Evolutionary conservation across 2,113 vertebrate genomes (phyloP).

Genomic region (Noctilio leporinus): DNA sequence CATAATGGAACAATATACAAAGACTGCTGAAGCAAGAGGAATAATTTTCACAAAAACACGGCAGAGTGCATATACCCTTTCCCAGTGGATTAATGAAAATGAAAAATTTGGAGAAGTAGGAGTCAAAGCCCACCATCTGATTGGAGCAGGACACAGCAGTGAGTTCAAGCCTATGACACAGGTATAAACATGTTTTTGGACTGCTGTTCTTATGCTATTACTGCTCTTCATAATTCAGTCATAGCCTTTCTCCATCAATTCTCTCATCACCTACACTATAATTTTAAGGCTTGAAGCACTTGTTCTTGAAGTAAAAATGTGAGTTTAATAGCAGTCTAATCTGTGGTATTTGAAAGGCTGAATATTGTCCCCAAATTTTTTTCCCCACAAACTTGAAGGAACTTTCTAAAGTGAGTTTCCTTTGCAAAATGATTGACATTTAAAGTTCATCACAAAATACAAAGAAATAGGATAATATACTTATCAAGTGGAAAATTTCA

Average conservation of each 20-base stretch:
- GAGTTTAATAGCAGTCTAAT: background rate
- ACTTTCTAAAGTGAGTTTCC: background rate
- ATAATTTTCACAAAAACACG: constrained; percentile 97
- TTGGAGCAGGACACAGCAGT: constrained; percentile 92
- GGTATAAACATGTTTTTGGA: constrained; percentile 69
- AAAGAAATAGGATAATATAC: background rate
- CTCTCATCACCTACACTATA: background rate
- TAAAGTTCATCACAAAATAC: background rate
- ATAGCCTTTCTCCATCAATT: background rate
- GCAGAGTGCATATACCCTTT: constrained; percentile 88
- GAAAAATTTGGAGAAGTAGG: constrained; percentile 89
- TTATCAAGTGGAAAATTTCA: background rate
- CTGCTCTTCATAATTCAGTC: background rate
- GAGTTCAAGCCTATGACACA: constrained; percentile 93
- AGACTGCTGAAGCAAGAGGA: constrained; percentile 81
- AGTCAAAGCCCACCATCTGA: constrained; percentile 87
- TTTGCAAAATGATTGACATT: constrained; percentile 12
- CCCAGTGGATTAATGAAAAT: constrained; percentile 91
- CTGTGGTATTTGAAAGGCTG: background rate
- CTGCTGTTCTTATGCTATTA: background rate
- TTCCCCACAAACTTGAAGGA: background rate
- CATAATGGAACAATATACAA: constrained; percentile 89
- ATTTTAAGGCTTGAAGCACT: background rate
- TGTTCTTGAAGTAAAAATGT: background rate
- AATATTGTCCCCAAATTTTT: background rate